A percentile compares a stretch with the other conserved stretches of the same genome.
phyloP scores from a whole-genome alignment of 2,113 vertebrate species.

The Dromiciops gliroides region DNA sequence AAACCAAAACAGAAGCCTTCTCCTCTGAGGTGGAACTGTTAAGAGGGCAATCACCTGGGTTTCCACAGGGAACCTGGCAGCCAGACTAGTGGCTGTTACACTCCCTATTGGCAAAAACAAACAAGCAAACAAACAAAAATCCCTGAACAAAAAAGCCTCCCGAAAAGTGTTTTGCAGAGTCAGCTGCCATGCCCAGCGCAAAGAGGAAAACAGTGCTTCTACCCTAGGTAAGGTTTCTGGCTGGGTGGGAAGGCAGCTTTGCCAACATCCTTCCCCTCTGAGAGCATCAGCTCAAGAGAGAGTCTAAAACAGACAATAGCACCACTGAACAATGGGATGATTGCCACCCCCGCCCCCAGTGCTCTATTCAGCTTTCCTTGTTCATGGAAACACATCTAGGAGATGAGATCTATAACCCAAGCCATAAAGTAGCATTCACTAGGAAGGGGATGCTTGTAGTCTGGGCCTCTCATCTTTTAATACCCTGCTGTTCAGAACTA shows the following conservation, averaged over 20 bases:
- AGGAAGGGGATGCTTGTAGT: background rate
- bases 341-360: background rate
- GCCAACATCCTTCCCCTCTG: constrained; percentile 1
- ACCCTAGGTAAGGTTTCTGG: constrained; percentile 28
- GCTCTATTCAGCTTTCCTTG: background rate
- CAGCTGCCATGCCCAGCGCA: constrained; percentile 29
- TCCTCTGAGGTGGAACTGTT: constrained; percentile 53
- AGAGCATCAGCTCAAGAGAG: constrained; percentile 58
- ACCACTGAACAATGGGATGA: background rate
- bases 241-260: constrained; percentile 44
- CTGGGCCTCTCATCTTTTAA: rapidly evolving
- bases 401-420: background rate
- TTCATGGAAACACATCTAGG: background rate
- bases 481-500: background rate
- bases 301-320: constrained; percentile 29
- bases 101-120: constrained; percentile 65
- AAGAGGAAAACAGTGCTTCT: constrained; percentile 43
- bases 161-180: constrained; percentile 67
- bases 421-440: background rate
- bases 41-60: constrained; percentile 75
- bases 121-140: background rate
- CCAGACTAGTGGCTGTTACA: constrained; percentile 72
- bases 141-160: background rate
- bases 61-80: constrained; percentile 76
- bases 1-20: constrained; percentile 16